phyloP scores from a whole-genome alignment of 2,797 vertebrate species.

The Acanthis flammea region DNA sequence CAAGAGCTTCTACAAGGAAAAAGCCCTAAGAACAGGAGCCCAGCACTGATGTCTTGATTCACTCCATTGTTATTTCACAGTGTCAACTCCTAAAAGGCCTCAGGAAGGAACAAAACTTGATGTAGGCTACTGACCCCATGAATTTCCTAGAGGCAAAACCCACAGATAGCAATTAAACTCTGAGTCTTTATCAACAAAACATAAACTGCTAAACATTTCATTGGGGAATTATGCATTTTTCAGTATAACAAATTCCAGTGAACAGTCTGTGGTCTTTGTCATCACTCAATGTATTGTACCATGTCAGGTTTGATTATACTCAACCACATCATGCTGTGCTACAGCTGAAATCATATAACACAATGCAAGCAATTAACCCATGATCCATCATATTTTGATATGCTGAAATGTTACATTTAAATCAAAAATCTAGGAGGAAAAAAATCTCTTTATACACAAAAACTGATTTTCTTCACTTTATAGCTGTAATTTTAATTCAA shows the following conservation, averaged over 20 bases:
- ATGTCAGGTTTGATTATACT: not conserved
- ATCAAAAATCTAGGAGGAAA: not conserved
- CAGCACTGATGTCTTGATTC: not conserved
- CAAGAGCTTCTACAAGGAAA: not conserved
- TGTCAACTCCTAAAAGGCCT: not conserved
- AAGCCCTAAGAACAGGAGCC: not conserved
- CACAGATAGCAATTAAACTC: not conserved
- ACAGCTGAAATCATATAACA: not conserved
- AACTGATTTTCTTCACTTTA: not conserved
- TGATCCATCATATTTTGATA: not conserved
- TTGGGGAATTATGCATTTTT: not conserved
- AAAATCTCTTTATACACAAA: not conserved
- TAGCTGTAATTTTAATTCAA: not conserved
- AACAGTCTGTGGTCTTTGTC: not conserved
- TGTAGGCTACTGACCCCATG: not conserved
- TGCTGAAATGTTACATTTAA: not conserved
- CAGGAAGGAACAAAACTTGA: not conserved
- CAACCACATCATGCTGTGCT: not conserved
- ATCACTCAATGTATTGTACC: not conserved
- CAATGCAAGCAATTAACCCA: not conserved
- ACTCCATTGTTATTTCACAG: not conserved
- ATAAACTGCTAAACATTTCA: not conserved
- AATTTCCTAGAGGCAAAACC: not conserved
- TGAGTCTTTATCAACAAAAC: not conserved
- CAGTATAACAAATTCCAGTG: not conserved